Conservation (phyloP, 2,113 vertebrate species). For the Odontophorus gujanensis region DNA sequence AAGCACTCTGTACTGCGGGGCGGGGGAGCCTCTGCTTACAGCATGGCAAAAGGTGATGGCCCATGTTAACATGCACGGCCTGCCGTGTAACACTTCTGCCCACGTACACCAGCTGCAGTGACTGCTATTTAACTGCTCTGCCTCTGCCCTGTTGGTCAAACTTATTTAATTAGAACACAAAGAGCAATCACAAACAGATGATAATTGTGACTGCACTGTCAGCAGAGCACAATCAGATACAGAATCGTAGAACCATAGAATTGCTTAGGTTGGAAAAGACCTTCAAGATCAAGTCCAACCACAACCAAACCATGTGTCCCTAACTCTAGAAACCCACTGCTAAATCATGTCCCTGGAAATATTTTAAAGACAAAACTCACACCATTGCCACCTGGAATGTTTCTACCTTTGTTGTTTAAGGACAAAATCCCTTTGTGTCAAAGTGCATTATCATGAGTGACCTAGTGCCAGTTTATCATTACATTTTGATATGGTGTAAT, state of each 20-base stretch:
- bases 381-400: fast-evolving
- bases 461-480: neutral
- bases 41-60: neutral
- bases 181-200: neutral
- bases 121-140: neutral
- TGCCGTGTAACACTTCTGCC: neutral
- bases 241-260: too few species aligned
- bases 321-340: too few species aligned
- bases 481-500: neutral
- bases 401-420: neutral
- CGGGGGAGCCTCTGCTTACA: neutral
- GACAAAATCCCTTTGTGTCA: neutral
- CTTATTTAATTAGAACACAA: neutral
- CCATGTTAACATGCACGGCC: fast-evolving
- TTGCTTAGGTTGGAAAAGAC: too few species aligned
- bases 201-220: neutral
- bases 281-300: too few species aligned
- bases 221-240: neutral
- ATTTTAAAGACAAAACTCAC: neutral
- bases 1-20: neutral
- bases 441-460: neutral
- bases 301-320: too few species aligned
- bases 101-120: fast-evolving
- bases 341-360: too few species aligned
- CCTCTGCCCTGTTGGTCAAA: neutral